phyloP scores from a whole-genome alignment of 2,113 vertebrate genomes.

The Colistium nudipinnis region DNA sequence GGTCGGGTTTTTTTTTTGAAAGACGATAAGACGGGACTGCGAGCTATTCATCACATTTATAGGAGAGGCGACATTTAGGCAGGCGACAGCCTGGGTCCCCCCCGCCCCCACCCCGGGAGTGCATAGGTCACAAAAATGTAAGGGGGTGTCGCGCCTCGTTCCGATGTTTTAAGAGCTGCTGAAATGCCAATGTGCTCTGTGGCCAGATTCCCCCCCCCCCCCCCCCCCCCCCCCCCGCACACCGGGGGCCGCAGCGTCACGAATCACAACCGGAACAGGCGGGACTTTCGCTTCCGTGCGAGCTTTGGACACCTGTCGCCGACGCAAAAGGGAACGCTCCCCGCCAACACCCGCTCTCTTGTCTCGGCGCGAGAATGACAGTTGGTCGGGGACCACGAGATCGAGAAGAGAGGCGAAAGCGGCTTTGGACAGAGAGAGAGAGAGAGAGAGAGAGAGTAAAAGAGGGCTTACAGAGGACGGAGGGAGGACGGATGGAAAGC shows the following conservation, averaged over 20 bases:
- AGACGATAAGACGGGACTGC: conserved; percentile 61
- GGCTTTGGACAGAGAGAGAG: conserved; percentile 53
- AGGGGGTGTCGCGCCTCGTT: neutral
- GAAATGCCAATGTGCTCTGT: too few relatives aligned
- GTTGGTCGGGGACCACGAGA: conserved; percentile 64
- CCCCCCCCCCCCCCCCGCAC: too few relatives aligned
- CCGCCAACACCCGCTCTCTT: conserved; percentile 56
- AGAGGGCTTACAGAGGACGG: conserved; percentile 60
- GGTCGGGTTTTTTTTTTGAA: conserved; percentile 32
- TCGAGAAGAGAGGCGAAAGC: conserved; percentile 46
- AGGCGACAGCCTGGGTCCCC: conserved; percentile 28
- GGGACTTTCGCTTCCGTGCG: neutral
- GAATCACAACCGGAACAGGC: neutral
- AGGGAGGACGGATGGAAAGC: conserved; percentile 59
- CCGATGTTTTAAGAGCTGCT: neutral
- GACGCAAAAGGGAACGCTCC: too few relatives aligned
- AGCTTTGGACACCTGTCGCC: conserved; percentile 26
- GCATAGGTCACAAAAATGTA: neutral
- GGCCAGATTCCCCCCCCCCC: too few relatives aligned
- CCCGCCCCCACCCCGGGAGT: conserved; percentile 11
- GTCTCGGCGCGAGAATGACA: conserved; percentile 52
- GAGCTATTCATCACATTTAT: conserved; percentile 56
- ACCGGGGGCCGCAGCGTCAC: too few relatives aligned
- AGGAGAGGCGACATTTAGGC: conserved; percentile 61
- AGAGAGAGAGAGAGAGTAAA: conserved; percentile 46